Percentiles rank a stretch among this genome's conserved stretches.
Conservation (phyloP, 2,888 invertebrate genomes). For the Meandrusa payeni region DNA sequence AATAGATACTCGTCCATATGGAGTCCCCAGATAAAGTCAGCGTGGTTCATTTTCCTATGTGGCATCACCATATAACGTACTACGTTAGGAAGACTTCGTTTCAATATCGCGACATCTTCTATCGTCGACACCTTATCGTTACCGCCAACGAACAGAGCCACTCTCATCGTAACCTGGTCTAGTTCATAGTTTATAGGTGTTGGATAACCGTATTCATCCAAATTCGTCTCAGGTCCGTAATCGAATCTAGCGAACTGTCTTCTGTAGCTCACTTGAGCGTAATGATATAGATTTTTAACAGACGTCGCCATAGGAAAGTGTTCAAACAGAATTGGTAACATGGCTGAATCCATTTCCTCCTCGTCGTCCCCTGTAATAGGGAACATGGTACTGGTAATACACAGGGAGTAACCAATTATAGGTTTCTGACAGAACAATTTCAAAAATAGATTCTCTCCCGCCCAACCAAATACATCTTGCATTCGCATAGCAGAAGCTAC, state of each 20-base stretch:
- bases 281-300: conserved; percentile 27
- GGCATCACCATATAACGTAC: conserved; percentile 35
- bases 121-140: conserved; percentile 72
- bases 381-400: too few relatives aligned
- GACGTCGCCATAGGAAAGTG: too few relatives aligned
- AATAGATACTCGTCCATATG: conserved; percentile 39
- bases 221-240: conserved; percentile 30
- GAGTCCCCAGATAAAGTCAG: conserved; percentile 40
- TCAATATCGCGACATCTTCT: conserved; percentile 34
- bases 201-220: conserved; percentile 29
- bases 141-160: conserved; percentile 62
- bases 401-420: too few relatives aligned
- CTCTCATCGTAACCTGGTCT: conserved; percentile 35
- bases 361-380: too few relatives aligned
- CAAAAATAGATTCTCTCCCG: too few relatives aligned
- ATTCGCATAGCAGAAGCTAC: too few relatives aligned
- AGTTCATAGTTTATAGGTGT: conserved; percentile 36
- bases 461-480: too few relatives aligned
- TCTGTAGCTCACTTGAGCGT: conserved; percentile 29
- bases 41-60: conserved; percentile 38
- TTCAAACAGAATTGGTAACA: too few relatives aligned
- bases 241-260: conserved; percentile 32
- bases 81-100: conserved; percentile 37
- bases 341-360: too few relatives aligned
- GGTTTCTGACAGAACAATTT: too few relatives aligned